Percentiles rank a stretch among this genome's conserved stretches.
These are phyloP conservation scores for Andrena camellia DNA, from an alignment of 2,888 invertebrate genomes.

Conservation along the genomic window DNA sequence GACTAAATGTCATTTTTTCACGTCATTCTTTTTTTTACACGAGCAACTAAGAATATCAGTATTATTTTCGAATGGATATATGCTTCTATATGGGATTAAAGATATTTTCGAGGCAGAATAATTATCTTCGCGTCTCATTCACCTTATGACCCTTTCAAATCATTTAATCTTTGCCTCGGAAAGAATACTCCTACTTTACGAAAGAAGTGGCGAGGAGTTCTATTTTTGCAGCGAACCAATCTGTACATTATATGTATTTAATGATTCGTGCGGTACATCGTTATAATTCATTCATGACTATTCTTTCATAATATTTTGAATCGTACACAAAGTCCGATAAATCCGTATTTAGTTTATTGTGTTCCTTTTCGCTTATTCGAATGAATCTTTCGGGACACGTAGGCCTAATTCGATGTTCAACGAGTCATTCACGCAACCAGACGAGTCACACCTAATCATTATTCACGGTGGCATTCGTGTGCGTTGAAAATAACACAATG, in stretches of 20 bases:
- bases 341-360: not conserved
- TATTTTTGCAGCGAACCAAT: not conserved
- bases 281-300: not conserved
- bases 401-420: conserved; percentile 40
- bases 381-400: conserved; percentile 22
- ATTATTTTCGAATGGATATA: not conserved
- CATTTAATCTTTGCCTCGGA: not conserved
- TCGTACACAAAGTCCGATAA: not conserved
- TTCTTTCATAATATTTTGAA: not conserved
- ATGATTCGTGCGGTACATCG: not conserved
- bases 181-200: not conserved
- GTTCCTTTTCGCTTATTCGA: conserved; percentile 2
- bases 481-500: conserved; percentile 22
- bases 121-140: not conserved
- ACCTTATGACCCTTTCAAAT: not conserved
- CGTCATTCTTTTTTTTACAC: too few species aligned
- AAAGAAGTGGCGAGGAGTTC: not conserved
- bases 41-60: not conserved
- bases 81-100: not conserved
- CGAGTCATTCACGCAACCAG: conserved; percentile 29
- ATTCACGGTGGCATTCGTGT: conserved; percentile 34
- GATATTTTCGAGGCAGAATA: not conserved
- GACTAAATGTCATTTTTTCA: too few species aligned
- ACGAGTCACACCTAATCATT: conserved; percentile 42
- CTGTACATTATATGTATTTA: not conserved